Conservation (phyloP, 2,888 invertebrate species). For the Drosophila borborema region DNA sequence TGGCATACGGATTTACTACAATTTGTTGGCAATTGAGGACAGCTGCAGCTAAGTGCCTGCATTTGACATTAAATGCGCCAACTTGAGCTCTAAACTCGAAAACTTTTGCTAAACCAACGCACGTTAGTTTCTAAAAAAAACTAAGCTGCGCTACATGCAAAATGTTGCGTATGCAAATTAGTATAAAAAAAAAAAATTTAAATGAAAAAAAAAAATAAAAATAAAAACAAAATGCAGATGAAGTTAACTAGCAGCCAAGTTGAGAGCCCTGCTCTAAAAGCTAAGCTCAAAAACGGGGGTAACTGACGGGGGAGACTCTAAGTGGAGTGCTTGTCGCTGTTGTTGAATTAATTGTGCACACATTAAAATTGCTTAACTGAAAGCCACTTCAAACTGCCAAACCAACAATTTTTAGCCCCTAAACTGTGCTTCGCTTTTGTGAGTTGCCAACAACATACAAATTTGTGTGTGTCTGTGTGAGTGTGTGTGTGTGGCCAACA, state of each 20-base stretch:
- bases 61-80: slow-evolving; percentile 74
- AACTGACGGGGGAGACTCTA: slow-evolving; percentile 14
- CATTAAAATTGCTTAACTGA: slow-evolving; percentile 76
- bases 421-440: slow-evolving; percentile 2
- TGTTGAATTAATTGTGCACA: slow-evolving; percentile 76
- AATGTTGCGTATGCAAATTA: slow-evolving; percentile 68
- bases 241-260: slow-evolving; percentile 41
- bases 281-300: not conserved
- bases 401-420: slow-evolving; percentile 21
- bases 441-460: not conserved
- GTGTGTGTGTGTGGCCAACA: slow-evolving; percentile 35
- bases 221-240: slow-evolving; percentile 14
- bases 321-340: slow-evolving; percentile 54
- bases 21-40: slow-evolving; percentile 59
- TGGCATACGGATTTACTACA: slow-evolving; percentile 37
- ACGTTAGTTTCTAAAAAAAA: slow-evolving; percentile 21
- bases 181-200: slow-evolving; percentile 10
- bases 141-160: slow-evolving; percentile 33
- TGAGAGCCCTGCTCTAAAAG: slow-evolving; percentile 13
- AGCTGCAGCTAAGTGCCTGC: slow-evolving; percentile 49
- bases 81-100: slow-evolving; percentile 39
- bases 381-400: slow-evolving; percentile 52
- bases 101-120: slow-evolving; percentile 32
- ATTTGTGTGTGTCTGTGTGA: slow-evolving; percentile 17
- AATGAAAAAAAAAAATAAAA: slow-evolving; percentile 26